A percentile compares a stretch with the other conserved stretches of the same genome.
phyloP scores from a whole-genome alignment of 2,797 vertebrate genomes.

The Premnoplex brunnescens region DNA sequence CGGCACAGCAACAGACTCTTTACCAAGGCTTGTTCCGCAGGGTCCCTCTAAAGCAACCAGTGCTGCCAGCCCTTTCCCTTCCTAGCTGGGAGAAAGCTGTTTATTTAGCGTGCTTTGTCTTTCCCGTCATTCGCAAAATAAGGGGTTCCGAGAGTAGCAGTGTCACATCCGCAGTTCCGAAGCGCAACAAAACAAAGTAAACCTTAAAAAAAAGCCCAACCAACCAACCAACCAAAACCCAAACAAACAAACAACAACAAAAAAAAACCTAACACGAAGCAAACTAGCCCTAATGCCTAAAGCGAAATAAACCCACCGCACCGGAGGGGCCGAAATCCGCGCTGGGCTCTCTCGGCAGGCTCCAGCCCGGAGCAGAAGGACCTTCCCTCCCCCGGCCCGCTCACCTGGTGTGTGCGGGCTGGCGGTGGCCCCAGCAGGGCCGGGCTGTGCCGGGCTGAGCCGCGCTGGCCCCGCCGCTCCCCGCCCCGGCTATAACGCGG shows the following conservation, averaged over 20 bases:
- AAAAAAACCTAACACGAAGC: neutral
- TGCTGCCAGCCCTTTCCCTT: neutral
- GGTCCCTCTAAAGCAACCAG: neutral
- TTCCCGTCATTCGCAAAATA: neutral
- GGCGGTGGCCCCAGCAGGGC: neutral
- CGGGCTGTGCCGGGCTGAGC: no score
- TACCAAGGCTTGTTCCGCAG: neutral
- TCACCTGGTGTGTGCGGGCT: neutral
- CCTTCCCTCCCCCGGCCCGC: neutral
- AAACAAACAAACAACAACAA: no score
- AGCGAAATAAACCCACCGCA: neutral
- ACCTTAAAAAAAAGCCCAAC: neutral
- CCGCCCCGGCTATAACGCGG: neutral
- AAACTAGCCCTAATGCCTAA: neutral
- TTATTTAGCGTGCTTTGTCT: neutral
- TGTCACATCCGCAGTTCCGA: neutral
- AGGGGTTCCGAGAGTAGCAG: neutral
- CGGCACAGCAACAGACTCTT: neutral
- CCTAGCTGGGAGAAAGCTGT: accelerated
- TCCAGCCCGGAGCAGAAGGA: neutral
- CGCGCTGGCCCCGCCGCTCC: no score
- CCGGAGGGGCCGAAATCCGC: neutral
- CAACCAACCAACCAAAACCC: no score
- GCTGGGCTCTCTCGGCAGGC: neutral
- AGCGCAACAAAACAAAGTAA: neutral